These are phyloP conservation scores for Callithrix jacchus DNA, from an alignment of 2,113 vertebrate species.

Conservation along the genomic window DNA sequence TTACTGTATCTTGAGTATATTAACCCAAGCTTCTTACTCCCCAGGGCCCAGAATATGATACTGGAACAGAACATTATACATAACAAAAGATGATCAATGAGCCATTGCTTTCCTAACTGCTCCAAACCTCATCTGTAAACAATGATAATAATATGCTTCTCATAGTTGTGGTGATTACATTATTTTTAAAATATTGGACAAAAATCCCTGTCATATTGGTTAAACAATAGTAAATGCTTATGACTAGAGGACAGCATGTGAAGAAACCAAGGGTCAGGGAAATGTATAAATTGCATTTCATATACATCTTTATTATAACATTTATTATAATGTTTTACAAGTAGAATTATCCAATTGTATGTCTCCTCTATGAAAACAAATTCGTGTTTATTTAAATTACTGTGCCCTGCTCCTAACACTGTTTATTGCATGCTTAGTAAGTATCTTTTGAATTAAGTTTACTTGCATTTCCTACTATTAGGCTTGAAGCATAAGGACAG, in stretches of 20 bases:
- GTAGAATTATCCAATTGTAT: background rate
- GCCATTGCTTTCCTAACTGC: background rate
- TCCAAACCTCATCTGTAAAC: background rate
- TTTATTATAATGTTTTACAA: background rate
- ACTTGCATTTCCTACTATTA: background rate
- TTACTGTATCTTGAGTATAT: background rate
- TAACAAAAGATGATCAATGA: background rate
- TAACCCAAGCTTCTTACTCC: constrained; percentile 6
- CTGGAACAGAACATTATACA: background rate
- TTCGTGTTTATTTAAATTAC: background rate
- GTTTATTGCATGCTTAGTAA: background rate
- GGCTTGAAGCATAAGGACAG: background rate
- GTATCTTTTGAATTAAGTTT: background rate
- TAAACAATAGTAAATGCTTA: background rate
- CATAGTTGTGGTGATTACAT: background rate
- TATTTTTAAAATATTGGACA: background rate
- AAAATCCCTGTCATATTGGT: background rate
- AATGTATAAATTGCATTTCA: background rate
- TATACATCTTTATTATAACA: background rate
- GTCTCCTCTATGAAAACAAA: constrained; percentile 24
- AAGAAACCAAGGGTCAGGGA: background rate
- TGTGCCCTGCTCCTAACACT: background rate
- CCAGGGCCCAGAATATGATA: background rate
- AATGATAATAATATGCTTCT: background rate
- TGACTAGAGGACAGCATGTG: background rate